These are phyloP conservation scores for Eilema sororculum DNA, from an alignment of 2,888 invertebrate genomes.

Conservation along the genomic window DNA sequence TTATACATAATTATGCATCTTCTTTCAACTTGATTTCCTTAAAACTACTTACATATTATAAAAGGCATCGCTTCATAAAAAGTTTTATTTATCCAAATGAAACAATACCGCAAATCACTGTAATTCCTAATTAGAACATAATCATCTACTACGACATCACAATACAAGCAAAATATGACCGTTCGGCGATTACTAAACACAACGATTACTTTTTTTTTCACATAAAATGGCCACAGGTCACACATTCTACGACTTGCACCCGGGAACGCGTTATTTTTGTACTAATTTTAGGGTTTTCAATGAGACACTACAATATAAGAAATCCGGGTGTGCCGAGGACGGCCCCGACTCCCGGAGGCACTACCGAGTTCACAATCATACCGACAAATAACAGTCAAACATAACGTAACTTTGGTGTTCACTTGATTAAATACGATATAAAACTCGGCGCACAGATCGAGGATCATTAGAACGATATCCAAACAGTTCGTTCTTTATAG, in stretches of 20 bases:
- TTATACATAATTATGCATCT: conserved; percentile 78
- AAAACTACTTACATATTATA: conserved; percentile 82
- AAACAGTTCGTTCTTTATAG: conserved; percentile 23
- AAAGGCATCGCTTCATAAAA: conserved; percentile 83
- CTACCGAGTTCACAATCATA: not conserved
- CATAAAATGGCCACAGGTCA: conserved; percentile 69
- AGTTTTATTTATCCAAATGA: conserved; percentile 68
- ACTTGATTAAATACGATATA: conserved; percentile 52
- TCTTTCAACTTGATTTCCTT: conserved; percentile 70
- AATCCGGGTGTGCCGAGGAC: conserved; percentile 33
- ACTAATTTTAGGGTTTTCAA: conserved; percentile 72
- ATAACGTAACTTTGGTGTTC: conserved; percentile 68
- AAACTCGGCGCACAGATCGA: conserved; percentile 46
- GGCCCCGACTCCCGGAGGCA: conserved; percentile 22
- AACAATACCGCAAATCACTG: conserved; percentile 77
- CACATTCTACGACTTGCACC: conserved; percentile 71
- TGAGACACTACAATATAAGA: conserved; percentile 64
- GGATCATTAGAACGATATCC: conserved; percentile 55
- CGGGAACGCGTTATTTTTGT: conserved; percentile 74
- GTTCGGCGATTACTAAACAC: conserved; percentile 73
- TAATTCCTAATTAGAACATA: conserved; percentile 65
- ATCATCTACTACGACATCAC: conserved; percentile 79
- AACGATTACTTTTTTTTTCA: conserved; percentile 60
- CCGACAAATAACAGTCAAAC: conserved; percentile 34
- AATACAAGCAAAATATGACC: conserved; percentile 75